A percentile compares a stretch with the other conserved stretches of the same genome.
These are phyloP conservation scores for Drosophila mercatorum DNA, from an alignment of 2,888 invertebrate species.

Conservation along the genomic window DNA sequence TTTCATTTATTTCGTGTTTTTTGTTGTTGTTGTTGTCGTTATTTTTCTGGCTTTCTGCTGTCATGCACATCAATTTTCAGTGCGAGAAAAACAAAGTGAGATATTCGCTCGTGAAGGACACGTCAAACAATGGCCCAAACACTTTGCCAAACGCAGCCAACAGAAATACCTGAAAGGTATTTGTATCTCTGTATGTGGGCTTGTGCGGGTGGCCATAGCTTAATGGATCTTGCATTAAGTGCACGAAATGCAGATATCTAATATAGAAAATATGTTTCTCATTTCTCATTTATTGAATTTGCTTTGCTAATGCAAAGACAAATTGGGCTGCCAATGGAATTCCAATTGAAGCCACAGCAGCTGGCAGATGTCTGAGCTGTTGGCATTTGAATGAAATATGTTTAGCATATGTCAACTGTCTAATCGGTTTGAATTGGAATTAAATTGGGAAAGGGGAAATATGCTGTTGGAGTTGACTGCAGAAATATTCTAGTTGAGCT, in stretches of 20 bases:
- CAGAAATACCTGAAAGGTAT: constrained; percentile 51
- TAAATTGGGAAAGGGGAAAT: background rate
- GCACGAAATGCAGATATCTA: background rate
- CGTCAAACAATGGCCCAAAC: constrained; percentile 56
- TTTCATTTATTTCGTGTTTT: constrained; percentile 15
- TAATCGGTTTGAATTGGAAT: background rate
- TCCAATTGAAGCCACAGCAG: background rate
- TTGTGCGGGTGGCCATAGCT: constrained; percentile 52
- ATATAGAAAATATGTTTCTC: background rate
- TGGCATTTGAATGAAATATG: background rate
- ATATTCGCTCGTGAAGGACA: constrained; percentile 75
- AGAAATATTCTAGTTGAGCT: background rate
- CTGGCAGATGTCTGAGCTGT: background rate
- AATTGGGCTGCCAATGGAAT: background rate
- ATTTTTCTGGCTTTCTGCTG: constrained; percentile 46
- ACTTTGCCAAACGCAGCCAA: constrained; percentile 37
- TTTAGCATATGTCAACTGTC: background rate
- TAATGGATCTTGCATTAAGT: constrained; percentile 9
- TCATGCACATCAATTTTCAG: constrained; percentile 70
- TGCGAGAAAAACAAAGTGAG: constrained; percentile 49
- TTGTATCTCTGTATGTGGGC: constrained; percentile 8
- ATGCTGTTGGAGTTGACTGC: too few species aligned
- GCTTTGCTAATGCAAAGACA: background rate
- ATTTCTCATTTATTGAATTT: background rate
- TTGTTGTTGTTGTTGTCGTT: background rate